Evolutionary conservation across 1,140 invertebrate species (phyloP), one percentile per base, ranked within the genome.

Genomic region (Augochlora pura): DNA sequence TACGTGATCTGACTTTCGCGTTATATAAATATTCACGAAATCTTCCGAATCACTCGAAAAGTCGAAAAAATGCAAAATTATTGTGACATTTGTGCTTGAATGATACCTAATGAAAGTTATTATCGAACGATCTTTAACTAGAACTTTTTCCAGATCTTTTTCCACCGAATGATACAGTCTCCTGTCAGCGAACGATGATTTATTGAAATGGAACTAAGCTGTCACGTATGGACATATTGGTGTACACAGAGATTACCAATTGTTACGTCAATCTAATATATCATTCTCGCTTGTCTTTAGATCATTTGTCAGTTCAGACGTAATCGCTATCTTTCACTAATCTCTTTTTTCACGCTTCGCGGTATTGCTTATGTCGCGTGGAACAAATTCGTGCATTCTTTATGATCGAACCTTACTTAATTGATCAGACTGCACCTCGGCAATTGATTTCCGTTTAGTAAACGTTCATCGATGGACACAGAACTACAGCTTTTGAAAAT

Each of bases 201-300:
- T 21, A 63, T 21, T 27, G 27, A 38, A 21, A 63, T 21, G 27
- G 27, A 63, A 38, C 16, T 63, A 38, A 5, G 18, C 27, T 62
- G 25, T 27, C 25, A 18, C 12, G 60, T 38, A 25, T 25, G 7
- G 18, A 63, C 27, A 63, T 38, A 63, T 63, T 32, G 7, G 27
- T 38, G 27, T 63, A 21, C 5, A 38, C 18, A 38, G 60, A 21
- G 60, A 63, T 63, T 63, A 63, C 7, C 60, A 38, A 38, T 21
- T 63, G 18, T 38, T 63, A 63, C 60, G 60, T 63, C 60, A 63
- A 38, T 14, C 60, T 63, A 16, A 63, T 63, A 63, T 63, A 32
- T 63, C 16, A 32, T 16, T 63, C 60, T 8, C 60, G 27, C 60
- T 2, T 2, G 27, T 38, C 16, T 62, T 27, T 62, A 32, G 23